Evolutionary conservation across 2,888 invertebrate genomes (phyloP).

Genomic region (Brachyptera risi): DNA sequence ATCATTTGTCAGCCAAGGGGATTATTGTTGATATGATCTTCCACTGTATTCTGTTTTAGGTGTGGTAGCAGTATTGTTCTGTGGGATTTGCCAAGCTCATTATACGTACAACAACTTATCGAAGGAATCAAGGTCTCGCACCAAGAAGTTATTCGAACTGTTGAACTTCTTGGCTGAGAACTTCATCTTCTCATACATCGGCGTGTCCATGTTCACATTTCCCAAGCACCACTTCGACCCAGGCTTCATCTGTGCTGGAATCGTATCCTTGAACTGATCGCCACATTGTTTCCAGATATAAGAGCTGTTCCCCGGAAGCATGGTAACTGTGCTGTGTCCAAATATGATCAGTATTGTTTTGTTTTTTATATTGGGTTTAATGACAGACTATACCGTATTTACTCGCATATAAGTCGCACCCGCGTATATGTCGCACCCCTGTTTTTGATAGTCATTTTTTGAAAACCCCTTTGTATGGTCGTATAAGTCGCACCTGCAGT

Average conservation of each 20-base stretch:
- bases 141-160: conserved; percentile 89
- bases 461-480: too few species aligned
- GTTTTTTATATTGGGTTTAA: too few species aligned
- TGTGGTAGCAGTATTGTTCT: conserved; percentile 95
- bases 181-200: conserved; percentile 98
- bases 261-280: conserved; percentile 75
- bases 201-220: conserved; percentile 97
- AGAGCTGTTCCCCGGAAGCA: not conserved
- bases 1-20: too few species aligned
- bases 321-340: too few species aligned
- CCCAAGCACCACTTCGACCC: conserved; percentile 92
- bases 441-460: too few species aligned
- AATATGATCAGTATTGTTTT: too few species aligned
- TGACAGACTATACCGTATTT: too few species aligned
- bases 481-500: too few species aligned
- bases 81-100: conserved; percentile 98
- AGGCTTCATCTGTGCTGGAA: conserved; percentile 86
- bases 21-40: too few species aligned
- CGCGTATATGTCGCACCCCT: too few species aligned
- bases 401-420: too few species aligned
- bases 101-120: conserved; percentile 97
- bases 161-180: conserved; percentile 96
- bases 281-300: too few species aligned
- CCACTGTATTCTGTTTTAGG: conserved; percentile 57
- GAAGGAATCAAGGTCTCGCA: conserved; percentile 76